Percentiles rank a stretch among this genome's conserved stretches.
Conservation (phyloP, 2,113 vertebrate species). For the Capra hircus region DNA sequence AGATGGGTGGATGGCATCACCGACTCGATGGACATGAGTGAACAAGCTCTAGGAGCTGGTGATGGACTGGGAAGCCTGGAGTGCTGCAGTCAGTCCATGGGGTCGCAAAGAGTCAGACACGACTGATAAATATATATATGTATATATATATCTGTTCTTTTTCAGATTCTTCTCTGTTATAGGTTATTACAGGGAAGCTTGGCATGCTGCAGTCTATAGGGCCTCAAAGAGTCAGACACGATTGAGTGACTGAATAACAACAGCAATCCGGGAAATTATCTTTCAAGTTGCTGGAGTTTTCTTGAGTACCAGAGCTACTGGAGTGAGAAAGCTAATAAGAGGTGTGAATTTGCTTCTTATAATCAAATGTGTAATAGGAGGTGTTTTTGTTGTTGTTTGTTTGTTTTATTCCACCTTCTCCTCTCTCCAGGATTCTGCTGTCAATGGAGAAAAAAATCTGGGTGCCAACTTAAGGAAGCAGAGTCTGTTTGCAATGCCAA, state of each 20-base stretch:
- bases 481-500: constrained; percentile 39
- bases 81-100: not conserved
- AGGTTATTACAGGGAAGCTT: not conserved
- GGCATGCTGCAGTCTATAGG: not conserved
- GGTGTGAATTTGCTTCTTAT: not conserved
- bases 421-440: not conserved
- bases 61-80: not conserved
- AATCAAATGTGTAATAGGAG: not conserved
- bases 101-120: not conserved
- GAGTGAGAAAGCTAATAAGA: not conserved
- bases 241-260: not conserved
- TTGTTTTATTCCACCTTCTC: not conserved
- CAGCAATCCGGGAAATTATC: not conserved
- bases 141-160: not conserved
- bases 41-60: not conserved
- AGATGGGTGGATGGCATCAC: not conserved
- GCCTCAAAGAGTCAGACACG: not conserved
- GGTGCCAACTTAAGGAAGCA: constrained; percentile 44
- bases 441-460: constrained; percentile 25
- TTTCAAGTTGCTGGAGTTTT: not conserved
- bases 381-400: not conserved
- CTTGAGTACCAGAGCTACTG: not conserved
- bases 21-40: not conserved
- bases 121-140: not conserved
- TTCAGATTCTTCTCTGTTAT: not conserved